Percentiles rank a stretch among this genome's conserved stretches.
Conservation (phyloP, 2,888 invertebrate species). For the Serrognathus titanus region DNA sequence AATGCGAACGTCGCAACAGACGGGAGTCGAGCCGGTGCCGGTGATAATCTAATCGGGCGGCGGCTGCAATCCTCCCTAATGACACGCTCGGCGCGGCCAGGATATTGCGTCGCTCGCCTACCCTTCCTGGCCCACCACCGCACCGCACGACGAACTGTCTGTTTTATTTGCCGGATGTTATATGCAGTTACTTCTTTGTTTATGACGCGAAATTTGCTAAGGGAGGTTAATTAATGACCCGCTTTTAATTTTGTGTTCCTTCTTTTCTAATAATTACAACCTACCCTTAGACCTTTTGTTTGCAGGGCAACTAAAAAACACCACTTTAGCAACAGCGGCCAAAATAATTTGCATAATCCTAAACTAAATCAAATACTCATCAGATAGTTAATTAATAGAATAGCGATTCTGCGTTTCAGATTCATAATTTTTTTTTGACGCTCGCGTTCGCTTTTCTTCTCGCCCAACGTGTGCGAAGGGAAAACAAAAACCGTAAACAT, state of each 20-base stretch:
- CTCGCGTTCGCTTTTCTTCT: too few relatives aligned
- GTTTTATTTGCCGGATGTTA: constrained; percentile 11
- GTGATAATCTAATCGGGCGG: constrained; percentile 50
- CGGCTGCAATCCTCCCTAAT: constrained; percentile 45
- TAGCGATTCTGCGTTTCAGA: too few relatives aligned
- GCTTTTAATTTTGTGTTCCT: not conserved
- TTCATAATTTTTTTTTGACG: too few relatives aligned
- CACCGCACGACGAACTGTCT: constrained; percentile 19
- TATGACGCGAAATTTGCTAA: constrained; percentile 5
- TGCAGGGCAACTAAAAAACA: too few relatives aligned
- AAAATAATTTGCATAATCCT: too few relatives aligned
- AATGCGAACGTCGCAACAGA: constrained; percentile 32
- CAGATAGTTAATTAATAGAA: too few relatives aligned
- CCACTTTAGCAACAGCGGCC: too few relatives aligned
- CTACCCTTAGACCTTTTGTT: too few relatives aligned
- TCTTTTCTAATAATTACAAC: too few relatives aligned
- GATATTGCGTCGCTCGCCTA: constrained; percentile 35
- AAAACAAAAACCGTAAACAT: too few relatives aligned
- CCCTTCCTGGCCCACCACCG: constrained; percentile 21
- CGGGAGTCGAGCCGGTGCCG: constrained; percentile 39
- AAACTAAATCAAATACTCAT: too few relatives aligned
- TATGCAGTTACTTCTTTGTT: constrained; percentile 16
- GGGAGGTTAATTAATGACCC: constrained; percentile 1
- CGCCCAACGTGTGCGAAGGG: too few relatives aligned
- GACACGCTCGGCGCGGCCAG: constrained; percentile 43